Base-by-base conservation (phyloP, 2,113 vertebrate genomes). In the Chloebia gouldiae region DNA sequence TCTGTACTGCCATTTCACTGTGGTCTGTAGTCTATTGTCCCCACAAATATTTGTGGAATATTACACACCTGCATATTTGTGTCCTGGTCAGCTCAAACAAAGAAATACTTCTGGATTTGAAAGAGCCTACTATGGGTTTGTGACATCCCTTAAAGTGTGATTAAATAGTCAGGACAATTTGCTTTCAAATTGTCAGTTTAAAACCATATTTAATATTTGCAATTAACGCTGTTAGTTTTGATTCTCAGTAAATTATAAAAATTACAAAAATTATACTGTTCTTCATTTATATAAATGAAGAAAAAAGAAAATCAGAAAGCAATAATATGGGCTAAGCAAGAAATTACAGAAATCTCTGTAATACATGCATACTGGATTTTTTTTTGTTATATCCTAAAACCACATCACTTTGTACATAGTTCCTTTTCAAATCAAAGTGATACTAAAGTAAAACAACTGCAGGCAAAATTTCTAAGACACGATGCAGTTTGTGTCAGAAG, bases 401-500 rank as follows among this genome's bases (percentile, higher is more conserved):
- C 49, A 84, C 14, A 84, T 23, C 88, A 90, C 76, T 96, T 91
- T 91, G 82, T 93, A 91, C 21, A 39, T 92, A 87, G 49, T 83
- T 96, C 61, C 92, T 95, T 93, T 95, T 60, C 59, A 84, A 95
- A 96, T 97, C 95, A 94, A 91, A 97, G 94, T 23, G n/a, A 53
- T 45, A 76, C 73, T 94, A 68, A 64, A 91, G 79, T 96, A 91
- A 97, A 96, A 96, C 90, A 94, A 96, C 97, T 97, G 81, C 88
- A 95, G 96, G 97, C 88, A 92, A 95, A 91, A 92, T 94, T 95
- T 90, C 87, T 85, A 75, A 93, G 88, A 90, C 93, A 96, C 75
- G 78, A 83, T 3, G 47, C 88, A 39, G 57, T 88, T 66, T 96
- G 89, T 97, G 96, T 97, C 94, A 97, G 92, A 98, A 96, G 3